These are phyloP conservation scores for Lithodes maja DNA, from an alignment of 2,888 invertebrate species.

Conservation along the genomic window DNA sequence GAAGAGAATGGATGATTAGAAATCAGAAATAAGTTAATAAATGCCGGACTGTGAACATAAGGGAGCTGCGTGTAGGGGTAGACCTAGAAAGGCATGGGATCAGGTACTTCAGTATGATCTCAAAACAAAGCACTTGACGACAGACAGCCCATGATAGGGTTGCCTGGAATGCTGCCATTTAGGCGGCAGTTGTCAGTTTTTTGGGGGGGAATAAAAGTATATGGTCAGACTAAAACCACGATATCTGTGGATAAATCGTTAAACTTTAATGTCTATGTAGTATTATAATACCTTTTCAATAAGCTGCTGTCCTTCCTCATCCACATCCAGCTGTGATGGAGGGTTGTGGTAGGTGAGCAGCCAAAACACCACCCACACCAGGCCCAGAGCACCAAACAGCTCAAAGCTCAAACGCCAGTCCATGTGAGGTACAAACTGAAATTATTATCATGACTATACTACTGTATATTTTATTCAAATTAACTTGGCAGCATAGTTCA, in stretches of 20 bases:
- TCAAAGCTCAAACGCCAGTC: slow-evolving; percentile 74
- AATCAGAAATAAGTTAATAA: too few relatives aligned
- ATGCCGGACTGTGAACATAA: too few relatives aligned
- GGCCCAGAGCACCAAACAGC: slow-evolving; percentile 82
- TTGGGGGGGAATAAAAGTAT: too few relatives aligned
- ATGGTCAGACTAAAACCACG: too few relatives aligned
- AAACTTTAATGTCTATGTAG: too few relatives aligned
- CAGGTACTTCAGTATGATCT: too few relatives aligned
- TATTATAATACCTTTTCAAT: slow-evolving; percentile 35
- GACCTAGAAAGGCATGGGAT: too few relatives aligned
- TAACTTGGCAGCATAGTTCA: neutral
- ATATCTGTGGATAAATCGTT: too few relatives aligned
- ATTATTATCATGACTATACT: neutral
- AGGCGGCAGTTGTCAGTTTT: neutral
- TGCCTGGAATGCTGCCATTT: too few relatives aligned
- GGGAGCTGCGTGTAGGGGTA: too few relatives aligned
- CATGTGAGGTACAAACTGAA: slow-evolving; percentile 67
- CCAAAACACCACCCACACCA: slow-evolving; percentile 82
- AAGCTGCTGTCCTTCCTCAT: slow-evolving; percentile 62
- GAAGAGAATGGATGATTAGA: too few relatives aligned
- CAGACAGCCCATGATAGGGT: neutral
- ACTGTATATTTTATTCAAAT: neutral
- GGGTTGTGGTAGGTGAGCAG: slow-evolving; percentile 80
- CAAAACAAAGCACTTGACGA: neutral
- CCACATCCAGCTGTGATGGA: slow-evolving; percentile 45